A percentile compares a stretch with the other conserved stretches of the same genome.
phyloP scores from a whole-genome alignment of 2,113 vertebrate species.

The Atractosteus spatula region DNA sequence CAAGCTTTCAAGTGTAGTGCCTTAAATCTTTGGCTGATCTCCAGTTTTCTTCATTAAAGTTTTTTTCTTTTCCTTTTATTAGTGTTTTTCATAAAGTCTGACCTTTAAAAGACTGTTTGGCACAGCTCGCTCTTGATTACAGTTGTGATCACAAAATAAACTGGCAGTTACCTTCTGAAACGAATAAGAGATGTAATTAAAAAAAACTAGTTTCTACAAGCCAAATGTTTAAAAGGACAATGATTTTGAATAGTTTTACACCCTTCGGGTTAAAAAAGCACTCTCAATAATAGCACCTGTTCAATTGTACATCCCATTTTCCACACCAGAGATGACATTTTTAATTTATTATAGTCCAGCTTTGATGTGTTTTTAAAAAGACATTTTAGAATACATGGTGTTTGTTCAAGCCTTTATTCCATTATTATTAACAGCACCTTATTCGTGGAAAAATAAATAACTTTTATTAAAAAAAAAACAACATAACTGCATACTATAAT shows the following conservation, averaged over 20 bases:
- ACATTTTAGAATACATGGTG: too few relatives aligned
- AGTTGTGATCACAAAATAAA: conserved; percentile 62
- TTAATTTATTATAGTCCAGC: too few relatives aligned
- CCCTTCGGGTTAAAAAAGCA: too few relatives aligned
- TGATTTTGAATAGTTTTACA: conserved; percentile 2
- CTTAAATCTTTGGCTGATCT: conserved; percentile 55
- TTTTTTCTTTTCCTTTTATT: conserved; percentile 47
- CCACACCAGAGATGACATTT: too few relatives aligned
- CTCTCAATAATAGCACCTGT: too few relatives aligned
- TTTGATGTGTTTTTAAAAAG: too few relatives aligned
- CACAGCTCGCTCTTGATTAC: conserved; percentile 67
- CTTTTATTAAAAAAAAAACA: too few relatives aligned
- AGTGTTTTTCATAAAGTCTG: conserved; percentile 42
- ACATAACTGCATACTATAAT: too few relatives aligned
- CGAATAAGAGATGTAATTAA: conserved; percentile 76
- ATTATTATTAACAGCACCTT: too few relatives aligned
- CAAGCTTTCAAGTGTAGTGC: conserved; percentile 57
- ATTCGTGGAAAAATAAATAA: too few relatives aligned
- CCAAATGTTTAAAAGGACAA: conserved; percentile 56
- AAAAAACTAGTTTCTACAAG: conserved; percentile 77
- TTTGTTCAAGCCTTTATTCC: too few relatives aligned
- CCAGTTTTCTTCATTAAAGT: conserved; percentile 70
- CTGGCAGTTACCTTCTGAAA: conserved; percentile 60
- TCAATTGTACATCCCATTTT: too few relatives aligned
- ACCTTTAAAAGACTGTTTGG: conserved; percentile 56